Percentiles rank a stretch among this genome's conserved stretches.
Conservation (phyloP, 2,888 invertebrate species). For the Volucella bombylans region DNA sequence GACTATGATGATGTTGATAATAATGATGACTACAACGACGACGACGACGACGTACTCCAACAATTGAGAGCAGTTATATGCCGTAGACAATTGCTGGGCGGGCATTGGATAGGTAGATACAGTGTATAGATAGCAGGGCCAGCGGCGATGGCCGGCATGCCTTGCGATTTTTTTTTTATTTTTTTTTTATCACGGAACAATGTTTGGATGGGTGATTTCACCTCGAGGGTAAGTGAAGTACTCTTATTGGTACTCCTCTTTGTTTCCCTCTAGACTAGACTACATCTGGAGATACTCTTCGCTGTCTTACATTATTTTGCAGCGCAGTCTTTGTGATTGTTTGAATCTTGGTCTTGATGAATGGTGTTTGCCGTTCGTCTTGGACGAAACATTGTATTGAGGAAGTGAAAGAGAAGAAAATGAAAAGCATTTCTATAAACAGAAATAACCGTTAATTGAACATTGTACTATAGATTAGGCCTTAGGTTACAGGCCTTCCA, state of each 20-base stretch:
- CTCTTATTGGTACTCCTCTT: not conserved
- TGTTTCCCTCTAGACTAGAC: not conserved
- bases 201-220: constrained; percentile 67
- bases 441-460: constrained; percentile 30
- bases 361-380: not conserved
- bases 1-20: not conserved
- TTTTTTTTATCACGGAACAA: constrained; percentile 49
- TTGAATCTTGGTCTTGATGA: not conserved
- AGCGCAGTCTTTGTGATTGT: not conserved
- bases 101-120: too few species aligned
- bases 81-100: constrained; percentile 67
- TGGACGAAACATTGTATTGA: constrained; percentile 4
- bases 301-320: too few species aligned
- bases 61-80: constrained; percentile 63
- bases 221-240: constrained; percentile 25
- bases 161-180: constrained; percentile 12
- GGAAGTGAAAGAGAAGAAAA: constrained; percentile 36
- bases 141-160: constrained; percentile 23
- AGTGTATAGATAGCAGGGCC: constrained; percentile 24
- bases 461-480: constrained; percentile 7
- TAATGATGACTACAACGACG: constrained; percentile 16
- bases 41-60: constrained; percentile 33
- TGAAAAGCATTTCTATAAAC: constrained; percentile 15
- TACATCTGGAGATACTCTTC: not conserved
- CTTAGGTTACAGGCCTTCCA: constrained; percentile 11